phyloP scores from a whole-genome alignment of 1,140 invertebrate species.

The Cyrtorhinus lividipennis region DNA sequence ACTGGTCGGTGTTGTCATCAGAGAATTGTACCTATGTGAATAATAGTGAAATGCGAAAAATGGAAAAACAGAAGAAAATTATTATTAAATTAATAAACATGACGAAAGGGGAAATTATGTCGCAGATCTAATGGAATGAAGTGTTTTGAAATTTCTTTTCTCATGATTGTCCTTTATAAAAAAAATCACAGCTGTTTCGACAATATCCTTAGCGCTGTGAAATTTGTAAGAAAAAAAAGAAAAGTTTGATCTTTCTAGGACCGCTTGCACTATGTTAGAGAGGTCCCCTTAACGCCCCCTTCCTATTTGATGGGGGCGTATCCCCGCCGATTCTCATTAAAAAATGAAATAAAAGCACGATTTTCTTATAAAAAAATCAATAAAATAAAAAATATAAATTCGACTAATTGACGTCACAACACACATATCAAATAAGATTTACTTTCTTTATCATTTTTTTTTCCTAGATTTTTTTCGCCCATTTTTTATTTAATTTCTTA shows the following conservation, averaged over 20 bases:
- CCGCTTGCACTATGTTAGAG: neutral
- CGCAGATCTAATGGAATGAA: too few relatives aligned
- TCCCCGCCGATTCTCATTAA: neutral
- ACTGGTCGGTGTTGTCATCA: neutral
- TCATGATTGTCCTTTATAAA: neutral
- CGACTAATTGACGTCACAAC: neutral
- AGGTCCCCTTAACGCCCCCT: neutral
- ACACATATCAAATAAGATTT: slow-evolving; percentile 3
- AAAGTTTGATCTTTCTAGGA: neutral
- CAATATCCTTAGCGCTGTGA: slow-evolving; percentile 1
- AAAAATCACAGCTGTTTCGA: neutral
- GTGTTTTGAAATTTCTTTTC: too few relatives aligned
- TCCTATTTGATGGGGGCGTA: neutral
- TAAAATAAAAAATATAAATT: neutral
- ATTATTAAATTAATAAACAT: too few relatives aligned
- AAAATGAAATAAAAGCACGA: neutral
- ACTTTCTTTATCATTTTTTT: neutral
- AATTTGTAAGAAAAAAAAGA: neutral
- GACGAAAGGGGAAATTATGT: too few relatives aligned
- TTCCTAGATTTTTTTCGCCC: neutral
- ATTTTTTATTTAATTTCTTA: neutral
- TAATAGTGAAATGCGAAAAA: too few relatives aligned
- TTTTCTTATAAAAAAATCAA: neutral
- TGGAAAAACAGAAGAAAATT: too few relatives aligned
- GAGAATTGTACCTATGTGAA: too few relatives aligned